Evolutionary conservation across 2,113 vertebrate genomes (phyloP).

Genomic region (Pristiophorus japonicus): DNA sequence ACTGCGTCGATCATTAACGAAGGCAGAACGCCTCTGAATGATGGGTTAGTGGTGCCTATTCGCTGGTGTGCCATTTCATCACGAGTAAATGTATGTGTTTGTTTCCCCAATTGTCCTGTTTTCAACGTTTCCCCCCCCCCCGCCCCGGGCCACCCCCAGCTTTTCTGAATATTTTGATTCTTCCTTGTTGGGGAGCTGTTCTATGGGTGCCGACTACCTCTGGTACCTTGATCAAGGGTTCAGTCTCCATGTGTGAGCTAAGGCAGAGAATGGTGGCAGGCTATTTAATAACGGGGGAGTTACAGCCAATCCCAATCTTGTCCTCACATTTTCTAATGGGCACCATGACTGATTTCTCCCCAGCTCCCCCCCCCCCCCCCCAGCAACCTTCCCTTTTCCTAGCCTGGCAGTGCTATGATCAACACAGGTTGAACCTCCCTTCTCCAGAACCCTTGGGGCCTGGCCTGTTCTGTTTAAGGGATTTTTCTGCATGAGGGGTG

Average conservation of each 20-base stretch:
- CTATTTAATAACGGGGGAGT: background rate
- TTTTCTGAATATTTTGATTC: background rate
- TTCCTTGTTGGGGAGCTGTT: background rate
- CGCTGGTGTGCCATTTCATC: background rate
- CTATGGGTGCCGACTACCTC: background rate
- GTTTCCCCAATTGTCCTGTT: background rate
- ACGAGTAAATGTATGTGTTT: background rate
- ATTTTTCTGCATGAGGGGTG: no score
- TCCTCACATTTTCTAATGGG: background rate
- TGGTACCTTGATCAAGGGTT: background rate
- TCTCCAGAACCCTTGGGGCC: no score
- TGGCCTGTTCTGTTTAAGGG: no score
- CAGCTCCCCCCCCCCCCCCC: no score
- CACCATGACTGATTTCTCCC: background rate
- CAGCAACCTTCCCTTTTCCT: background rate
- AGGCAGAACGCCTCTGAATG: background rate
- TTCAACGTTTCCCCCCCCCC: background rate
- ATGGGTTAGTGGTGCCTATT: background rate
- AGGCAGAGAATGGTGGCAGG: background rate
- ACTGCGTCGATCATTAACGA: background rate
- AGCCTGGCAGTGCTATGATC: background rate
- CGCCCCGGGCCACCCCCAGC: no score
- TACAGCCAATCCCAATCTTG: background rate
- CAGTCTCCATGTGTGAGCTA: background rate
- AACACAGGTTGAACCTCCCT: no score